Evolutionary conservation across 2,888 invertebrate species (phyloP).

Genomic region (Chloroclysta siterata): DNA sequence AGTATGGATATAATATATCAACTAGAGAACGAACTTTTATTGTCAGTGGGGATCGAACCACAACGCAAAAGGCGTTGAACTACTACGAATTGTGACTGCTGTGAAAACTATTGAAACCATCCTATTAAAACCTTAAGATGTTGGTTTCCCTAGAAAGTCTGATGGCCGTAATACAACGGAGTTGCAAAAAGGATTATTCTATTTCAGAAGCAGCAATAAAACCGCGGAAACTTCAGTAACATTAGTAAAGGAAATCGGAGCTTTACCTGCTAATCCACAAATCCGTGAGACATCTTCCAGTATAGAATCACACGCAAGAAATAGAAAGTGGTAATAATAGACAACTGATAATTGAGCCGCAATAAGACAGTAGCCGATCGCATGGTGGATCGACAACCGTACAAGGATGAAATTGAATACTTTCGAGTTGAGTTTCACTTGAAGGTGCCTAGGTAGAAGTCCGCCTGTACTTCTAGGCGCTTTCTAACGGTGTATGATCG

Average conservation of each 20-base stretch:
- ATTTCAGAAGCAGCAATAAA: slow-evolving; percentile 2
- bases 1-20: too few relatives aligned
- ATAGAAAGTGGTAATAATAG: slow-evolving; percentile 36
- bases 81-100: too few relatives aligned
- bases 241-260: not conserved
- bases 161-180: not conserved
- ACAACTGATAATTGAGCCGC: slow-evolving; percentile 16
- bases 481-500: too few relatives aligned
- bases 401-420: not conserved
- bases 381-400: not conserved
- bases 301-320: slow-evolving; percentile 26
- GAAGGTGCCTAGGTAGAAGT: not conserved
- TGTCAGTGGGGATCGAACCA: too few relatives aligned
- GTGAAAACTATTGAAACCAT: too few relatives aligned
- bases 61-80: too few relatives aligned
- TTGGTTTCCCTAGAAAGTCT: not conserved
- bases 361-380: slow-evolving; percentile 2
- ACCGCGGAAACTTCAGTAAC: not conserved
- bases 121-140: too few relatives aligned
- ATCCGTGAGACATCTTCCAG: slow-evolving; percentile 15
- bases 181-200: not conserved
- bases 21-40: too few relatives aligned
- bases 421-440: not conserved
- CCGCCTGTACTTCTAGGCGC: too few relatives aligned
- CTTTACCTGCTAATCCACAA: slow-evolving; percentile 4